phyloP scores from a whole-genome alignment of 2,113 vertebrate genomes.

The Cololabis saira region DNA sequence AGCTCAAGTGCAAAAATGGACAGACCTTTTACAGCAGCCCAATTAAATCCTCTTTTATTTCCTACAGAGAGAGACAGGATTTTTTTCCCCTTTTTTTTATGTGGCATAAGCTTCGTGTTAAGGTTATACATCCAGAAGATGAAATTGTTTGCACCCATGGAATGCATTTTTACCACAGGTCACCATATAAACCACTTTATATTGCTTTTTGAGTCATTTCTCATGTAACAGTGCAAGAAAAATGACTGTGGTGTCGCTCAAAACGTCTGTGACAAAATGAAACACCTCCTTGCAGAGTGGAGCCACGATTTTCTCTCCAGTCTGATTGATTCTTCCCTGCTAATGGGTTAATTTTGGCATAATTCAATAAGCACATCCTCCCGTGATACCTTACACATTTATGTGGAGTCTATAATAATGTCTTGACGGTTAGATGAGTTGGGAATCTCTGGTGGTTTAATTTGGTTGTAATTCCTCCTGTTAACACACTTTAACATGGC shows the following conservation, averaged over 20 bases:
- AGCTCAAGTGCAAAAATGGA: conserved; percentile 49
- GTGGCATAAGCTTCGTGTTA: conserved; percentile 14
- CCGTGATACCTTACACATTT: conserved; percentile 72
- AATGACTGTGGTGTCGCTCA: conserved; percentile 39
- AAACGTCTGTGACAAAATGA: conserved; percentile 34
- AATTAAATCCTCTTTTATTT: conserved; percentile 64
- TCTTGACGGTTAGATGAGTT: conserved; percentile 70
- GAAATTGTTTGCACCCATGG: conserved; percentile 36
- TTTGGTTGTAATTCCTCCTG: conserved; percentile 74
- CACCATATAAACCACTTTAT: conserved; percentile 50
- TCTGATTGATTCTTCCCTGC: conserved; percentile 68
- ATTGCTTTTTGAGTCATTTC: conserved; percentile 31
- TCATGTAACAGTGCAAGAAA: conserved; percentile 1
- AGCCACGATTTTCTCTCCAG: conserved; percentile 30
- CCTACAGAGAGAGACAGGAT: conserved; percentile 17
- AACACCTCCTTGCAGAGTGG: not conserved
- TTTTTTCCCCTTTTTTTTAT: conserved; percentile 19
- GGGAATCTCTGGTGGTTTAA: conserved; percentile 67
- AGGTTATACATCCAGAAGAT: conserved; percentile 42
- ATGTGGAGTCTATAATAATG: conserved; percentile 71
- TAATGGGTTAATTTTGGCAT: conserved; percentile 78
- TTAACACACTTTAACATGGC: conserved; percentile 71
- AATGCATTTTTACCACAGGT: conserved; percentile 58
- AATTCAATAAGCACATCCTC: conserved; percentile 75
- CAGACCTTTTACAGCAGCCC: conserved; percentile 50